A percentile compares a stretch with the other conserved stretches of the same genome.
Evolutionary conservation across 2,113 vertebrate species (phyloP).

Genomic region (Rafetus swinhoei): DNA sequence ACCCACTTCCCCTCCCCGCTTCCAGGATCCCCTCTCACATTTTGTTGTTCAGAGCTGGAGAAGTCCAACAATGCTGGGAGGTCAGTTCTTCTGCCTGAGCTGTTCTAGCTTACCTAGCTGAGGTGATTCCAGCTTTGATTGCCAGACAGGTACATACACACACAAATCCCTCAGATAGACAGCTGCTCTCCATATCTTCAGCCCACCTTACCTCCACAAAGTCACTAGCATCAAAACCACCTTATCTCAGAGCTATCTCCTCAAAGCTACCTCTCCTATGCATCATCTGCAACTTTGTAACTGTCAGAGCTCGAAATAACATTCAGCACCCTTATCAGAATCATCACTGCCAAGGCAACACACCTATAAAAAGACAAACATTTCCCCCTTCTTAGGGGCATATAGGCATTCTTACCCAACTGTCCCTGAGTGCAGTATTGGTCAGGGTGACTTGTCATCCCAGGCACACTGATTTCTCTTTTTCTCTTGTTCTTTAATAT

Average conservation of each 20-base stretch:
- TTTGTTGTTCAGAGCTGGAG: background rate
- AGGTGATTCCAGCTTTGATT: background rate
- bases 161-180: background rate
- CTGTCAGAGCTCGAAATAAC: background rate
- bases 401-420: background rate
- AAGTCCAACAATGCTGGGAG: background rate
- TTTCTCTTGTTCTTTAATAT: background rate
- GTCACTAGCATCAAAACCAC: background rate
- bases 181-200: background rate
- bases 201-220: background rate
- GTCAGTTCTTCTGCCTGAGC: background rate
- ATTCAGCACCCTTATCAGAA: background rate
- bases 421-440: background rate
- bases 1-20: background rate
- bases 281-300: background rate
- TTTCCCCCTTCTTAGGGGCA: background rate
- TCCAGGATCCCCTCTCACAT: background rate
- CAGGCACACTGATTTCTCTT: background rate
- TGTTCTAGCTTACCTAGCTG: background rate
- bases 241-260: background rate
- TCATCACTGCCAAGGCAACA: rapidly evolving
- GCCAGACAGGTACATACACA: background rate
- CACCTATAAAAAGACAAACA: background rate
- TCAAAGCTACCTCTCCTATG: background rate
- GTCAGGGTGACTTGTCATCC: background rate